A percentile compares a stretch with the other conserved stretches of the same genome.
phyloP scores from a whole-genome alignment of 1,140 invertebrate genomes.

The Pollicipes pollicipes region DNA sequence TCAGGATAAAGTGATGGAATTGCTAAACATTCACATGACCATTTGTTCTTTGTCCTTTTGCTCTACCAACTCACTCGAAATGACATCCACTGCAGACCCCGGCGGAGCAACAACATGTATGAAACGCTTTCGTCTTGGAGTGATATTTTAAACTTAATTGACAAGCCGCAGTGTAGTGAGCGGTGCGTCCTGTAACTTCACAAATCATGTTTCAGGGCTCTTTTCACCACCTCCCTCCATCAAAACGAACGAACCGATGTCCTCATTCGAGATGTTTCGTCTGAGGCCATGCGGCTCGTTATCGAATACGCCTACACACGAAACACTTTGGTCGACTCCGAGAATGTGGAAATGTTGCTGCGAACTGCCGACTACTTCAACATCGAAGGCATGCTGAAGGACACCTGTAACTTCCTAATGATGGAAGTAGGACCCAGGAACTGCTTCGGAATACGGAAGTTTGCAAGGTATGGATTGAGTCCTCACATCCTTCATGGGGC shows the following conservation, averaged over 20 bases:
- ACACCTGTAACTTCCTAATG: slow-evolving; percentile 46
- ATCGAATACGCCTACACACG: slow-evolving; percentile 67
- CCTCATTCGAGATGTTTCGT: slow-evolving; percentile 50
- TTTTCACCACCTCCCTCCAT: neutral
- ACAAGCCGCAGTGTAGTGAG: no score
- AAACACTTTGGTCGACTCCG: slow-evolving; percentile 42
- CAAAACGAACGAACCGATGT: slow-evolving; percentile 31
- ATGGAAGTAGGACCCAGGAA: neutral
- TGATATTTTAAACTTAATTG: no score
- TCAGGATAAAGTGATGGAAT: no score
- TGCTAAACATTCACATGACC: no score
- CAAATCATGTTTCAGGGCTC: neutral
- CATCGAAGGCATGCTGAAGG: slow-evolving; percentile 51
- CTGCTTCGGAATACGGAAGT: neutral
- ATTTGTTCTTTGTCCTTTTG: no score
- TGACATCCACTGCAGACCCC: no score
- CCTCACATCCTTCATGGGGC: no score
- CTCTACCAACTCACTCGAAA: no score
- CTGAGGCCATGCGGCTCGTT: slow-evolving; percentile 49
- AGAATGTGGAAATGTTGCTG: slow-evolving; percentile 58
- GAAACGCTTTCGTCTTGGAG: no score
- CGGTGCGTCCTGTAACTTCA: no score
- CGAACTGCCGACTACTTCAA: slow-evolving; percentile 42
- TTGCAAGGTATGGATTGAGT: neutral
- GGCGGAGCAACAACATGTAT: no score